Evolutionary conservation across 2,113 vertebrate genomes (phyloP).

Genomic region (Hippocampus comes): DNA sequence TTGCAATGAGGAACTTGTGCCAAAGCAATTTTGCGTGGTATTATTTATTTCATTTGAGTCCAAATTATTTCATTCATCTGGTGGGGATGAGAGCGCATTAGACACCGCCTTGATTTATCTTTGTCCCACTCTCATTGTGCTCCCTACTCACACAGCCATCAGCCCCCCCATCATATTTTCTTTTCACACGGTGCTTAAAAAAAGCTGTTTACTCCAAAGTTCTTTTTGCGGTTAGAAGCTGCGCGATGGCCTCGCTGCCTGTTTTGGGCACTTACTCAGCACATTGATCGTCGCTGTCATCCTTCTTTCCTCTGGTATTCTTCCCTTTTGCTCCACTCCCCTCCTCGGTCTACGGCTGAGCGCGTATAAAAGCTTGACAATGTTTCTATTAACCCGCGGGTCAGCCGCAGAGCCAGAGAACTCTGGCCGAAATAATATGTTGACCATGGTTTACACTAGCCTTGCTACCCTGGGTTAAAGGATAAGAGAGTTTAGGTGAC

Average conservation of each 20-base stretch:
- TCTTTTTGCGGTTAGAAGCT: not conserved
- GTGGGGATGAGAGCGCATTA: not conserved
- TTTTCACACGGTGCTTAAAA: constrained; percentile 22
- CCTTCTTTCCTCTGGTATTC: constrained; percentile 14
- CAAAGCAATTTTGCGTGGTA: not conserved
- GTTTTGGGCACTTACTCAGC: constrained; percentile 23
- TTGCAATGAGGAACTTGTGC: not conserved
- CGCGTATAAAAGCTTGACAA: constrained; percentile 54
- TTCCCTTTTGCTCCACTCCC: constrained; percentile 3
- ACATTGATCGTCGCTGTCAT: constrained; percentile 11
- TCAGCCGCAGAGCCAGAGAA: constrained; percentile 48
- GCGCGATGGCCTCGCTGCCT: not conserved
- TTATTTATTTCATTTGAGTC: not conserved
- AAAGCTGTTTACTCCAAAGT: not conserved
- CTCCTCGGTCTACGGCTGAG: constrained; percentile 19
- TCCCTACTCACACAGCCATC: constrained; percentile 26
- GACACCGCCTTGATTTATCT: constrained; percentile 5
- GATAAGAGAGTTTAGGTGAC: constrained; percentile 51
- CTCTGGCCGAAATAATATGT: constrained; percentile 44
- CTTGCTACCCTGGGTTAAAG: constrained; percentile 42
- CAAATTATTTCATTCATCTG: constrained; percentile 6
- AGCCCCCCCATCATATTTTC: constrained; percentile 15
- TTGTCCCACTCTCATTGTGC: constrained; percentile 8
- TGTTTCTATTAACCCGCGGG: constrained; percentile 64
- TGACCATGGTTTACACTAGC: constrained; percentile 54